phyloP scores from a whole-genome alignment of 2,888 invertebrate genomes.

The Drosophila birchii region DNA sequence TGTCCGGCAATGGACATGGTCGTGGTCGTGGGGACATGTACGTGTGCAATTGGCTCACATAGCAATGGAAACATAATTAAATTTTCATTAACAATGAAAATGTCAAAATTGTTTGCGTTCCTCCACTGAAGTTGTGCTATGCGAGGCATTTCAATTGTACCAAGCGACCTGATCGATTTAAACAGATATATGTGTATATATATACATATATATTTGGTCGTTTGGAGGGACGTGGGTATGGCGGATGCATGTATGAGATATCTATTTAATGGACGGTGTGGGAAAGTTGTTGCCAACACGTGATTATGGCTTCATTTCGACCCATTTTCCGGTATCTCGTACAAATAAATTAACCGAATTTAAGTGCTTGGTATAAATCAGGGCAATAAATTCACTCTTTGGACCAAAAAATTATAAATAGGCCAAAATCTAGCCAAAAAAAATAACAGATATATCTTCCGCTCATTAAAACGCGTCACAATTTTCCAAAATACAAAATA shows the following conservation, averaged over 20 bases:
- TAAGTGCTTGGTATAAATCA: slow-evolving; percentile 7
- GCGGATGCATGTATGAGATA: slow-evolving; percentile 29
- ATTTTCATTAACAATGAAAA: slow-evolving; percentile 77
- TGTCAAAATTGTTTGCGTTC: slow-evolving; percentile 61
- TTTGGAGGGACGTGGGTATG: slow-evolving; percentile 9
- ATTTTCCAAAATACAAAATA: slow-evolving; percentile 42
- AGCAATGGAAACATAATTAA: slow-evolving; percentile 69
- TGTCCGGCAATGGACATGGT: slow-evolving; percentile 16
- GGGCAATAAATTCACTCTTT: slow-evolving; percentile 32
- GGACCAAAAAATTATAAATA: slow-evolving; percentile 30
- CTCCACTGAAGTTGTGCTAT: slow-evolving; percentile 25
- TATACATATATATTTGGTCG: background rate
- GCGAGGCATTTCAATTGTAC: slow-evolving; percentile 47
- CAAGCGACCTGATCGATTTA: slow-evolving; percentile 47
- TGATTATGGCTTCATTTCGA: slow-evolving; percentile 59
- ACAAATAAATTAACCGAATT: slow-evolving; percentile 29
- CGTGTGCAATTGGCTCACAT: slow-evolving; percentile 31
- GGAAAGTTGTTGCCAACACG: slow-evolving; percentile 58
- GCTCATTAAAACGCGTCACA: slow-evolving; percentile 72
- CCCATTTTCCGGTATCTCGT: slow-evolving; percentile 29
- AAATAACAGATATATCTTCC: slow-evolving; percentile 40
- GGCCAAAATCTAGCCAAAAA: background rate
- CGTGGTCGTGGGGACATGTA: slow-evolving; percentile 8
- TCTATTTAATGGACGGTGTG: slow-evolving; percentile 41
- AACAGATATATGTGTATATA: background rate